Conservation (phyloP, 2,888 invertebrate species). For the Drosophila subsilvestris region DNA sequence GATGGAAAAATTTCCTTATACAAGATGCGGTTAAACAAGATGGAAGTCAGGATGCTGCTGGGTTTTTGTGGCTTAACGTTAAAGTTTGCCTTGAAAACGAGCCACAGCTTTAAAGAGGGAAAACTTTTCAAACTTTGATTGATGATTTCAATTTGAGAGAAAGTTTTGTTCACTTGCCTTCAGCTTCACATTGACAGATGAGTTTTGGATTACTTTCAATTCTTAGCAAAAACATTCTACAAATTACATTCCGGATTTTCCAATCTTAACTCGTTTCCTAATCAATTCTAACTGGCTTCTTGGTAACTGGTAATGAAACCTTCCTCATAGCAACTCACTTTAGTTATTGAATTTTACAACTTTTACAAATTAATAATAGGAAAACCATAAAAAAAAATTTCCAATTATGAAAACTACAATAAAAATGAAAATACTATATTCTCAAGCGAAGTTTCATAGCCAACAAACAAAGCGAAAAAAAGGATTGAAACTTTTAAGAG, state of each 20-base stretch:
- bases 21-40: slow-evolving; percentile 59
- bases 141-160: slow-evolving; percentile 64
- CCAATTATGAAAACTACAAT: slow-evolving; percentile 77
- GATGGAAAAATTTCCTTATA: slow-evolving; percentile 54
- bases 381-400: slow-evolving; percentile 65
- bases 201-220: slow-evolving; percentile 42
- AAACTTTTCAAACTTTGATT: slow-evolving; percentile 53
- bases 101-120: slow-evolving; percentile 14
- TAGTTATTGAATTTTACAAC: slow-evolving; percentile 40
- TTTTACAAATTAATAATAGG: slow-evolving; percentile 31
- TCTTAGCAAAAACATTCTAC: neutral
- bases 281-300: slow-evolving; percentile 10
- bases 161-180: slow-evolving; percentile 23
- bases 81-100: slow-evolving; percentile 5
- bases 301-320: slow-evolving; percentile 19
- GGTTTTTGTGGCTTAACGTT: slow-evolving; percentile 5
- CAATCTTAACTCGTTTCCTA: neutral
- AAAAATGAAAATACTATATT: slow-evolving; percentile 73
- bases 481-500: slow-evolving; percentile 36
- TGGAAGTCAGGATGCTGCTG: slow-evolving; percentile 20
- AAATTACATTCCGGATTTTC: neutral
- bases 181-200: slow-evolving; percentile 61
- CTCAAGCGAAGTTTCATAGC: slow-evolving; percentile 61
- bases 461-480: slow-evolving; percentile 41
- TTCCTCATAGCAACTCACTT: slow-evolving; percentile 17